A percentile compares a stretch with the other conserved stretches of the same genome.
These are phyloP conservation scores for Pteromalus puparum DNA, from an alignment of 1,140 invertebrate genomes.

Conservation along the genomic window DNA sequence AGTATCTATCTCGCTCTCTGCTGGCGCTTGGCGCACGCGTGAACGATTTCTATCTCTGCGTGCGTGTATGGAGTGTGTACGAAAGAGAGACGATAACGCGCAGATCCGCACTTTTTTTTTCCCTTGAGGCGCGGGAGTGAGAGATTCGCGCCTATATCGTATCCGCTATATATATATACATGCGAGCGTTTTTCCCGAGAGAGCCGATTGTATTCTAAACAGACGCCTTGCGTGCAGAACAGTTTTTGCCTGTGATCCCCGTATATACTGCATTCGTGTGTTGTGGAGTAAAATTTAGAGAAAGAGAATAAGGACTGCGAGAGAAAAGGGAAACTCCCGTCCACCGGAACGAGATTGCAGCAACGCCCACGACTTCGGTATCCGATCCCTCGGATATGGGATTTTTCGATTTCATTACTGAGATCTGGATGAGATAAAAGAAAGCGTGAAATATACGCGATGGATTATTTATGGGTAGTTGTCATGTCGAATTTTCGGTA, in stretches of 20 bases:
- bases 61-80: not conserved
- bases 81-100: not conserved
- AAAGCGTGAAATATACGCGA: too few relatives aligned
- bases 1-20: not conserved
- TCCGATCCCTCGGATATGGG: not conserved
- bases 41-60: not conserved
- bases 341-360: conserved; percentile 1
- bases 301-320: not conserved
- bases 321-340: not conserved
- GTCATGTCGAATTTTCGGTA: too few relatives aligned
- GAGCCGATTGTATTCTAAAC: conserved; percentile 33
- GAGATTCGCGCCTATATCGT: not conserved
- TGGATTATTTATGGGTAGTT: too few relatives aligned
- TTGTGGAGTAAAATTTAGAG: not conserved
- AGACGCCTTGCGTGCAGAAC: not conserved
- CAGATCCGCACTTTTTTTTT: not conserved
- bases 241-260: not conserved
- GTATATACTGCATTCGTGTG: not conserved
- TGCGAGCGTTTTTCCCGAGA: not conserved
- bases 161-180: not conserved
- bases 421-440: not conserved
- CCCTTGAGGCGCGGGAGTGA: not conserved
- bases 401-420: not conserved
- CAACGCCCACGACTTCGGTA: not conserved
- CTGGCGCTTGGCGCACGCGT: not conserved